These are phyloP conservation scores for Dryococelus australis DNA, from an alignment of 2,888 invertebrate species.

Conservation along the genomic window DNA sequence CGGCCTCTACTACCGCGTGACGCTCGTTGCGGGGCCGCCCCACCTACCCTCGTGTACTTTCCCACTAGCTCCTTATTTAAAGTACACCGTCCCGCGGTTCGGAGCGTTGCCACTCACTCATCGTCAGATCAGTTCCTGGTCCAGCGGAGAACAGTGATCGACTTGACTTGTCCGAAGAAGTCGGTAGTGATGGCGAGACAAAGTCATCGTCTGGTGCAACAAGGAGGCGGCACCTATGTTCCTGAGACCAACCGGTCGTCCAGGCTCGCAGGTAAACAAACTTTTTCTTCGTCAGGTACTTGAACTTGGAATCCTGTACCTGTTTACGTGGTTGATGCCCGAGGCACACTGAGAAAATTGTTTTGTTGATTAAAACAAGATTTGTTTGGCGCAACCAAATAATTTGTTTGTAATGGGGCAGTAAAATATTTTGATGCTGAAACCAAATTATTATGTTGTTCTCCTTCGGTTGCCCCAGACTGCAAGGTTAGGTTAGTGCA, in stretches of 20 bases:
- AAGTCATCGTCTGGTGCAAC: background rate
- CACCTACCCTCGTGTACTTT: background rate
- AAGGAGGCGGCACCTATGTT: background rate
- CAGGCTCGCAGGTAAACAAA: background rate
- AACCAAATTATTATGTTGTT: too few species aligned
- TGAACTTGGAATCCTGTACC: too few species aligned
- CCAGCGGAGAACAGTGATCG: background rate
- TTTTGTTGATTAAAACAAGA: too few species aligned
- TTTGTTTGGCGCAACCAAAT: too few species aligned
- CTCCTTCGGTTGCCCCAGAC: too few species aligned
- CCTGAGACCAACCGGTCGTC: background rate
- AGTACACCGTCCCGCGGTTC: background rate
- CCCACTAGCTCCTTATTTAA: background rate
- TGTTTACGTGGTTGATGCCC: too few species aligned
- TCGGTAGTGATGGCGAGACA: background rate
- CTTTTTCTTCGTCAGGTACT: too few species aligned
- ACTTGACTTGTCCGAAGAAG: background rate
- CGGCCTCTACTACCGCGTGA: background rate
- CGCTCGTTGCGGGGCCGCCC: slow-evolving; percentile 9
- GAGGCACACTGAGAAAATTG: too few species aligned
- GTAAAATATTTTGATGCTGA: too few species aligned
- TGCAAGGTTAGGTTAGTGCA: too few species aligned
- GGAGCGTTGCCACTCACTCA: background rate
- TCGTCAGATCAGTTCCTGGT: background rate
- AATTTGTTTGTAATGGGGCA: too few species aligned